These are phyloP conservation scores for Byasa hedistus DNA, from an alignment of 2,888 invertebrate genomes.

Conservation along the genomic window DNA sequence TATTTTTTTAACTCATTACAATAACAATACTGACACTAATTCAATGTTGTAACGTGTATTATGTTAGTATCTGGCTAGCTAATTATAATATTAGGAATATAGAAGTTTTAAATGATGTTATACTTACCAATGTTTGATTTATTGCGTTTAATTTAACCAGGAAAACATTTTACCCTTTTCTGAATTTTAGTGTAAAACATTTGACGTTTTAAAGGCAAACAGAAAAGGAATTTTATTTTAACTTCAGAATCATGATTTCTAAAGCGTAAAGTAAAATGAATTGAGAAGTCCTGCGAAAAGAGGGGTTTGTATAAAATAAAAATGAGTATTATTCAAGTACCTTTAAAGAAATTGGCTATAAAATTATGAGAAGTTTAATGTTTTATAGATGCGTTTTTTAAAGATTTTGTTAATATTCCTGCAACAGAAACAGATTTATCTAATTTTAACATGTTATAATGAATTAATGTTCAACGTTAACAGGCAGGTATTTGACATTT, in stretches of 20 bases:
- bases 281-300: conserved; percentile 10
- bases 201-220: conserved; percentile 5
- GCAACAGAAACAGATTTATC: not conserved
- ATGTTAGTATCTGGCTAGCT: too few relatives aligned
- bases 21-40: too few relatives aligned
- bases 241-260: conserved; percentile 15
- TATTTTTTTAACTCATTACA: too few relatives aligned
- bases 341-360: too few relatives aligned
- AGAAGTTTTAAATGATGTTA: too few relatives aligned
- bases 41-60: too few relatives aligned
- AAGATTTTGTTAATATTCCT: too few relatives aligned
- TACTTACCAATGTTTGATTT: not conserved
- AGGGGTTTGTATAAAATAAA: conserved; percentile 1
- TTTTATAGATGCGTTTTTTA: too few relatives aligned
- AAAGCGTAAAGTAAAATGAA: conserved; percentile 20
- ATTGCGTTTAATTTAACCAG: not conserved
- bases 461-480: not conserved
- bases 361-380: too few relatives aligned
- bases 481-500: not conserved
- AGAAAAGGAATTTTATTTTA: conserved; percentile 21
- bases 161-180: not conserved
- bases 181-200: not conserved
- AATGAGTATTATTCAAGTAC: not conserved
- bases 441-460: not conserved
- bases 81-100: too few relatives aligned